A percentile compares a stretch with the other conserved stretches of the same genome.
Conservation (phyloP, 2,888 invertebrate genomes). For the Acrobasis suavella region DNA sequence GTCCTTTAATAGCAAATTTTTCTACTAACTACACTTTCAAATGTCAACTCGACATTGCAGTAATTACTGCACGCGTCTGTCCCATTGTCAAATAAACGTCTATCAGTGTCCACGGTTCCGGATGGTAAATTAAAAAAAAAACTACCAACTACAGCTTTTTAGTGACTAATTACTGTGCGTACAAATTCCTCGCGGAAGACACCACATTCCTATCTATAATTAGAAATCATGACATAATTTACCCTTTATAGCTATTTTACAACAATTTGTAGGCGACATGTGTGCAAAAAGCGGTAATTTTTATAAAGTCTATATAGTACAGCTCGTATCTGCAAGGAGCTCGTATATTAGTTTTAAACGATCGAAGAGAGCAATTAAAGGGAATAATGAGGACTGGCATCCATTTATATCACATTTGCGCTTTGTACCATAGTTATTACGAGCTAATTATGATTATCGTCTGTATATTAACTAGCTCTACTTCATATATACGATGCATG, state of each 20-base stretch:
- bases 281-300: neutral
- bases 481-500: neutral
- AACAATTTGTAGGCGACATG: conserved; percentile 16
- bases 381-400: conserved; percentile 4
- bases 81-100: no score
- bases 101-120: no score
- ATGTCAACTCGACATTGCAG: no score
- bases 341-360: conserved; percentile 14
- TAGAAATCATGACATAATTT: conserved; percentile 2
- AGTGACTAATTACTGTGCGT: neutral
- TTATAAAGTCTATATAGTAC: neutral
- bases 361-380: conserved; percentile 12
- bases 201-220: neutral
- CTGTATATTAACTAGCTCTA: neutral
- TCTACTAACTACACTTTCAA: no score
- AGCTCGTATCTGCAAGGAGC: neutral
- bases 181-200: neutral
- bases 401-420: conserved; percentile 18
- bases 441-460: conserved; percentile 9
- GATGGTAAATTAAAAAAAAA: neutral
- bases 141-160: neutral
- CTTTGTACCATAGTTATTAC: conserved; percentile 16
- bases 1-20: no score
- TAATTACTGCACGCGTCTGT: no score
- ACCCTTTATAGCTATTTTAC: conserved; percentile 1